Base-by-base conservation (phyloP, 2,113 vertebrate genomes). In the Donacobius atricapilla region DNA sequence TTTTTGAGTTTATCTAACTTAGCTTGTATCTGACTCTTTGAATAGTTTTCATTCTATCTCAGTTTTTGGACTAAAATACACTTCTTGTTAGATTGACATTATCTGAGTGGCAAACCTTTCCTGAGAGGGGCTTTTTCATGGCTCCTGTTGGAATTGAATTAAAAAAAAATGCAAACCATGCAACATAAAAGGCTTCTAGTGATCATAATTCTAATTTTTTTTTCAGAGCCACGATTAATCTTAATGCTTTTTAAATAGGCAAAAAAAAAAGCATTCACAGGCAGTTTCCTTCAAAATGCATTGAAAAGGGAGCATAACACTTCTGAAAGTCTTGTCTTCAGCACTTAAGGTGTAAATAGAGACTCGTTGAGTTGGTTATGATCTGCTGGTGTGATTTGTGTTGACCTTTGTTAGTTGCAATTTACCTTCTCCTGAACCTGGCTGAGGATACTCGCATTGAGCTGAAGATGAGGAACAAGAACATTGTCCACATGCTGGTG, bases 381-480 rank as follows among this genome's bases (percentile, higher is more conserved):
- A 80, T 63, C 16, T 90, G 37, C 63, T 76, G 51, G 6, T 85
- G 2, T 91, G 44, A 31, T 40, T 82, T 94, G 4, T 93, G 12
- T 90, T 91, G 44, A 11, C 50, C 58, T 97, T 83, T 91, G 25
- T 61, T 86, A 99, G 99, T 99, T 83, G 98, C 98, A 15, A 98
- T 99, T 87, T 99, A 98, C 96, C 97, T 99, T 94, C 98, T 99
- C 89, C 97, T 99, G 44, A 99, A 99, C 96, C 98, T 99, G 50
- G 99, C 99, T 48, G 99, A 99, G 87, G 99, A 99, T 76, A 98
- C 98, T 6, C 98, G 98, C 71, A 99, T 98, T 9, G 99, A 99
- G 90, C 97, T 99, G 96, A 99, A 99, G 98, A 99, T 99, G 99
- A 98, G 98, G 82, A 99, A 99, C 96, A 99, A 99, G 94, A 99